These are phyloP conservation scores for Dasyurus viverrinus DNA, from an alignment of 2,113 vertebrate species.

Conservation along the genomic window DNA sequence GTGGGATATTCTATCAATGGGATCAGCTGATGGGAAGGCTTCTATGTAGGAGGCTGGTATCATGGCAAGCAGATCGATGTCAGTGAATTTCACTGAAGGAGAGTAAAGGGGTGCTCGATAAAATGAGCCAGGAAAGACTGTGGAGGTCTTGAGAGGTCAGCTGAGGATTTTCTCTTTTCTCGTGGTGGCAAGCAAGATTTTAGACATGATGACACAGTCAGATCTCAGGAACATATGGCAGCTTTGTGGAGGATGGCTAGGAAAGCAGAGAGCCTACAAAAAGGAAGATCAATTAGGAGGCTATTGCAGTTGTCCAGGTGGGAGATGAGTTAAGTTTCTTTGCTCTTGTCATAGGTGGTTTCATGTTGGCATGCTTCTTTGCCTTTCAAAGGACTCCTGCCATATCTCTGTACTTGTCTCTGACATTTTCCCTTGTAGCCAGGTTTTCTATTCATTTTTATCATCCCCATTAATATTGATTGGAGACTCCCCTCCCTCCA, in stretches of 20 bases:
- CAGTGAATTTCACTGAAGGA: not conserved
- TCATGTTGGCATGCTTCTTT: not conserved
- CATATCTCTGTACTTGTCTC: not conserved
- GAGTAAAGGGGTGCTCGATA: not conserved
- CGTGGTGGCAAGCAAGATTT: not conserved
- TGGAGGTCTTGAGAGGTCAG: not conserved
- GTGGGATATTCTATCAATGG: not conserved
- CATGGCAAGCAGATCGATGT: not conserved
- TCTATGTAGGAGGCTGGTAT: not conserved
- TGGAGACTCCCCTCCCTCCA: not conserved
- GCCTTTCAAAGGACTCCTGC: not conserved
- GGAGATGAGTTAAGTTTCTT: constrained; percentile 1
- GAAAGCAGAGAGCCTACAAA: not conserved
- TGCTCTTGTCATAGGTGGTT: not conserved
- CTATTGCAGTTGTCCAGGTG: not conserved
- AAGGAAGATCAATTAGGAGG: not conserved
- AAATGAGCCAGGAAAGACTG: not conserved
- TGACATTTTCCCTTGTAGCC: not conserved
- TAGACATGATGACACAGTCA: not conserved
- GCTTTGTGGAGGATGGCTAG: not conserved
- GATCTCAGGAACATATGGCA: not conserved
- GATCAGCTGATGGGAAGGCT: not conserved
- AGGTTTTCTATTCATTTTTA: constrained; percentile 17
- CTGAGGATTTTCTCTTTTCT: not conserved
- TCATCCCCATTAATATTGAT: not conserved